Percentiles rank a stretch among this genome's conserved stretches.
Conservation (phyloP, 2,888 invertebrate genomes). For the Doris montereyensis region DNA sequence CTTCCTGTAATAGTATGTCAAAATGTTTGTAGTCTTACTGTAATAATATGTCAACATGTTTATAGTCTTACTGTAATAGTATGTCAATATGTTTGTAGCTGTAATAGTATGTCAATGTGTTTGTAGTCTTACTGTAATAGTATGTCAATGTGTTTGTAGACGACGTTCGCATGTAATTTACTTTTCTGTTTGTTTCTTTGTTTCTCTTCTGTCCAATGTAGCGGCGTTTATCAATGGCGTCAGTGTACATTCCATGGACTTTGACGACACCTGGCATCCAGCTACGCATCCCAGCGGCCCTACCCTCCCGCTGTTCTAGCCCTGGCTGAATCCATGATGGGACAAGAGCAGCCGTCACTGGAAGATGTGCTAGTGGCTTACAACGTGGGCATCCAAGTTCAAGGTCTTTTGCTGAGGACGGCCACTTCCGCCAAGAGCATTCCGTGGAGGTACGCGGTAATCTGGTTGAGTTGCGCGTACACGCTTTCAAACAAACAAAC, state of each 20-base stretch:
- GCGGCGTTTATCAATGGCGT: conserved; percentile 57
- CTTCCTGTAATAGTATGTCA: no score
- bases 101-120: no score
- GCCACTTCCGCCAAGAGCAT: conserved; percentile 54
- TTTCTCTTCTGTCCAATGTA: no score
- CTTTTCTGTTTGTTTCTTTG: background rate
- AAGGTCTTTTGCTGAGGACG: conserved; percentile 56
- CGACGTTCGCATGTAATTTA: background rate
- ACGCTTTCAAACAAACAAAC: no score
- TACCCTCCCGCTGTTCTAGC: conserved; percentile 55
- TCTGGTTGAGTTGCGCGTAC: no score
- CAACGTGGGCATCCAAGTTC: conserved; percentile 59
- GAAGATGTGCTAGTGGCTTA: conserved; percentile 56
- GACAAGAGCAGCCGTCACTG: conserved; percentile 44
- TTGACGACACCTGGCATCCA: conserved; percentile 63
- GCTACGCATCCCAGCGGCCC: conserved; percentile 62
- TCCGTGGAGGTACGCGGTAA: conserved; percentile 57
- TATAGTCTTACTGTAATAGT: no score
- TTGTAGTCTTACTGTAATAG: no score
- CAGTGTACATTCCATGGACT: conserved; percentile 60
- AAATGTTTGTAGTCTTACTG: no score
- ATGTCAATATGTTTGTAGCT: no score
- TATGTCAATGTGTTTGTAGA: no score
- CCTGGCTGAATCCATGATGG: conserved; percentile 49
- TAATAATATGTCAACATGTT: no score